phyloP scores from a whole-genome alignment of 2,113 vertebrate genomes.

The Mus pahari region DNA sequence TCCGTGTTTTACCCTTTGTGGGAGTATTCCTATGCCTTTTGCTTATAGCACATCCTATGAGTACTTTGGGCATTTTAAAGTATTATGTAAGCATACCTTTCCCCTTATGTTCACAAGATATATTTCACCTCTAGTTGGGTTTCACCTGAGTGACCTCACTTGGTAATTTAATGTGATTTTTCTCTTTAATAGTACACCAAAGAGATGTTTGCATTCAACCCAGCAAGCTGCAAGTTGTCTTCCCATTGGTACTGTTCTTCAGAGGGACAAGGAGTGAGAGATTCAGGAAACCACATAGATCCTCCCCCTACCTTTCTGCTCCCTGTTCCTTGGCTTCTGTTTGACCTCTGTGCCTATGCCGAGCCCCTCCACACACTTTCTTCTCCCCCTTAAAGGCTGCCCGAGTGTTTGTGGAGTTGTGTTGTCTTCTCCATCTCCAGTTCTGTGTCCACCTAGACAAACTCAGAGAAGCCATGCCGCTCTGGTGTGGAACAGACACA shows the following conservation, averaged over 20 bases:
- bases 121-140: not conserved
- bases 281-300: not conserved
- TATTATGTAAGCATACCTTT: not conserved
- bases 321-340: not conserved
- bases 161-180: not conserved
- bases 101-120: not conserved
- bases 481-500: not conserved
- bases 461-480: not conserved
- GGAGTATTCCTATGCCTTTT: not conserved
- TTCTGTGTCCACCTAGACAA: not conserved
- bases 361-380: not conserved
- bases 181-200: not conserved
- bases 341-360: too few relatives aligned
- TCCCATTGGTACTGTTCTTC: not conserved
- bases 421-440: accelerated
- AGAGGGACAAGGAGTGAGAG: not conserved
- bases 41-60: not conserved
- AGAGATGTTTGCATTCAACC: not conserved
- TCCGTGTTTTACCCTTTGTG: not conserved
- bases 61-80: not conserved
- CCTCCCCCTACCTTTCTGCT: too few relatives aligned
- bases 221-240: not conserved
- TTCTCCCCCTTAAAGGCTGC: not conserved
- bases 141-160: not conserved
- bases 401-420: conserved; percentile 10